A percentile compares a stretch with the other conserved stretches of the same genome.
phyloP scores from a whole-genome alignment of 2,888 invertebrate species.

The Drosophila longiperda region DNA sequence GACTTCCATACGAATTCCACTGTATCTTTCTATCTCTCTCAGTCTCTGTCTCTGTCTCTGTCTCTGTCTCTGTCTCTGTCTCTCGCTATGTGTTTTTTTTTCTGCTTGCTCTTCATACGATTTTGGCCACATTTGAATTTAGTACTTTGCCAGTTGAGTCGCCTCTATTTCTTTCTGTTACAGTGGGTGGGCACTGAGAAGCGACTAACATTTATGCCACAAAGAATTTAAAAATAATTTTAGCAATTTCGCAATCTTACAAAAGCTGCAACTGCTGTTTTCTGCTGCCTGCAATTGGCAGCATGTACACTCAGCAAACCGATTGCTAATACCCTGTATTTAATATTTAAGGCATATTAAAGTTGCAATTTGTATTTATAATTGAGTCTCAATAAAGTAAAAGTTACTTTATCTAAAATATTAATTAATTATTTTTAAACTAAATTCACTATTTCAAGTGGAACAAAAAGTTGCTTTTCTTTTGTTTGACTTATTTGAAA shows the following conservation, averaged over 20 bases:
- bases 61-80: background rate
- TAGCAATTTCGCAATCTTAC: slow-evolving; percentile 69
- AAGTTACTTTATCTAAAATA: background rate
- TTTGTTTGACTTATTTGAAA: background rate
- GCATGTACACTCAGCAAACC: slow-evolving; percentile 10
- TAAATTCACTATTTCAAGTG: background rate
- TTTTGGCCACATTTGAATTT: slow-evolving; percentile 32
- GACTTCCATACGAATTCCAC: slow-evolving; percentile 66
- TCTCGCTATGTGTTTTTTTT: slow-evolving; percentile 13
- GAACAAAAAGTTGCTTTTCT: background rate
- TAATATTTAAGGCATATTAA: background rate
- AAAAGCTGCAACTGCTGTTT: slow-evolving; percentile 26
- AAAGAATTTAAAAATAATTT: slow-evolving; percentile 80
- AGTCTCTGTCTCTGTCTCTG: background rate
- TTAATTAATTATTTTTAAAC: background rate
- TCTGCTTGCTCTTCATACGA: slow-evolving; percentile 42
- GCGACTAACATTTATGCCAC: slow-evolving; percentile 78
- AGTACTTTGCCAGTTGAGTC: slow-evolving; percentile 17
- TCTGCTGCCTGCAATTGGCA: slow-evolving; percentile 53
- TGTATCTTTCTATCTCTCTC: slow-evolving; percentile 2
- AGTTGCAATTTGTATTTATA: background rate
- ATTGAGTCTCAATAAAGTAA: background rate
- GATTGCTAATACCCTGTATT: slow-evolving; percentile 30
- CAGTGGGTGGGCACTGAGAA: slow-evolving; percentile 81
- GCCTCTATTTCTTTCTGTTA: slow-evolving; percentile 43